These are phyloP conservation scores for Lasioglossum morio DNA, from an alignment of 2,888 invertebrate species.

Conservation along the genomic window DNA sequence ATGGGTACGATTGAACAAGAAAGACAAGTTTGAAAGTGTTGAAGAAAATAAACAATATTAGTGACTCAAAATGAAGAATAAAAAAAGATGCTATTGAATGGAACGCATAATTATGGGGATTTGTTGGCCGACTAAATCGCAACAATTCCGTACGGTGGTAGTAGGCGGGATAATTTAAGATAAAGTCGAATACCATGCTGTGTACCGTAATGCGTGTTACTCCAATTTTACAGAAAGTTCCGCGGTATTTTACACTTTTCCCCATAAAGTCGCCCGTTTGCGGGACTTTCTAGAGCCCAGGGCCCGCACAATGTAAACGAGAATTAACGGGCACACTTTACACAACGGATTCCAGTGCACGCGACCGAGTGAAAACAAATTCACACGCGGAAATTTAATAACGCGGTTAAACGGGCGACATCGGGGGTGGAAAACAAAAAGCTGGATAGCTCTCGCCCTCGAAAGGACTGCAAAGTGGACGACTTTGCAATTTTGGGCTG, in stretches of 20 bases:
- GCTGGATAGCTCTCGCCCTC: background rate
- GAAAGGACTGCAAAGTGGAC: background rate
- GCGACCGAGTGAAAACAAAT: conserved; percentile 42
- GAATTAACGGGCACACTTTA: conserved; percentile 47
- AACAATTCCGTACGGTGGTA: background rate
- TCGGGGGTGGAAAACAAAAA: conserved; percentile 15
- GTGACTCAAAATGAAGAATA: background rate
- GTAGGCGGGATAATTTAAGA: conserved; percentile 25
- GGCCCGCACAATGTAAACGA: conserved; percentile 42
- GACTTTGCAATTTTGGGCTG: background rate
- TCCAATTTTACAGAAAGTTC: conserved; percentile 33
- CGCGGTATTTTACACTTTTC: conserved; percentile 35
- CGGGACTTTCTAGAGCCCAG: conserved; percentile 5
- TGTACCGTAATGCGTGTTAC: conserved; percentile 32
- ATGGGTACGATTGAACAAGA: background rate
- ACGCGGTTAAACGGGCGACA: conserved; percentile 29
- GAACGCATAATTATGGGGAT: background rate
- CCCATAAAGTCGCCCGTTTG: conserved; percentile 33
- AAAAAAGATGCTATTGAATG: background rate
- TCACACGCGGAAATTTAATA: conserved; percentile 49
- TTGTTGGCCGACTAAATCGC: background rate
- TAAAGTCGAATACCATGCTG: conserved; percentile 8
- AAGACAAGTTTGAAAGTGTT: background rate
- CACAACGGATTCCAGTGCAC: conserved; percentile 17
- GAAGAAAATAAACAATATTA: background rate